Conservation (phyloP, 2,113 vertebrate genomes). For the Pipa parva region DNA sequence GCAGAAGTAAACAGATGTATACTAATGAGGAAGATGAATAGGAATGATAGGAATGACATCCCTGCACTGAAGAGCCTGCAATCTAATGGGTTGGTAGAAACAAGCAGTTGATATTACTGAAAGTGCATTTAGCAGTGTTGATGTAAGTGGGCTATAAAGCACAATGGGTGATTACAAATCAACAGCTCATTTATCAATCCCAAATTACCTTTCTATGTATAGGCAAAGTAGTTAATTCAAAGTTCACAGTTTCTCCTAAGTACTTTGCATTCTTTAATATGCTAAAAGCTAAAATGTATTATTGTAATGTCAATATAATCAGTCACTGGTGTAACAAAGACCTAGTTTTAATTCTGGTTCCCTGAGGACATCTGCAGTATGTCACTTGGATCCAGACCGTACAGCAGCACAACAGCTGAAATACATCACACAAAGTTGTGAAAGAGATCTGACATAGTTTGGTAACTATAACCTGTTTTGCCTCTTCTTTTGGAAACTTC, state of each 20-base stretch:
- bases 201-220: conserved; percentile 98
- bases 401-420: neutral
- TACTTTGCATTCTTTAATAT: conserved; percentile 97
- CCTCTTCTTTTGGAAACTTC: too few species aligned
- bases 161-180: too few species aligned
- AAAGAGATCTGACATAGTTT: too few species aligned
- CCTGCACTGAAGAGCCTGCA: too few species aligned
- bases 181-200: conserved; percentile 93
- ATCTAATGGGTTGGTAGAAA: too few species aligned
- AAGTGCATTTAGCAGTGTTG: too few species aligned
- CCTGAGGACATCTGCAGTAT: neutral
- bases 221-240: conserved; percentile 90
- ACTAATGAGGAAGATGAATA: too few species aligned
- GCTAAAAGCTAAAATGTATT: conserved; percentile 89
- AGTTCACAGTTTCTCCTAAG: conserved; percentile 91
- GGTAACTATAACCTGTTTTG: too few species aligned
- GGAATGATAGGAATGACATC: too few species aligned
- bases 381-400: neutral
- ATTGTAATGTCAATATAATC: conserved; percentile 84
- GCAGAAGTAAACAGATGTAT: too few species aligned
- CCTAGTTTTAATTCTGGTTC: neutral
- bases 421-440: neutral
- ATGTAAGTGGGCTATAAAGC: too few species aligned
- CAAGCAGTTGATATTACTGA: too few species aligned
- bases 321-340: conserved; percentile 77